Conservation (phyloP, 2,797 vertebrate genomes). For the Dryobates pubescens region DNA sequence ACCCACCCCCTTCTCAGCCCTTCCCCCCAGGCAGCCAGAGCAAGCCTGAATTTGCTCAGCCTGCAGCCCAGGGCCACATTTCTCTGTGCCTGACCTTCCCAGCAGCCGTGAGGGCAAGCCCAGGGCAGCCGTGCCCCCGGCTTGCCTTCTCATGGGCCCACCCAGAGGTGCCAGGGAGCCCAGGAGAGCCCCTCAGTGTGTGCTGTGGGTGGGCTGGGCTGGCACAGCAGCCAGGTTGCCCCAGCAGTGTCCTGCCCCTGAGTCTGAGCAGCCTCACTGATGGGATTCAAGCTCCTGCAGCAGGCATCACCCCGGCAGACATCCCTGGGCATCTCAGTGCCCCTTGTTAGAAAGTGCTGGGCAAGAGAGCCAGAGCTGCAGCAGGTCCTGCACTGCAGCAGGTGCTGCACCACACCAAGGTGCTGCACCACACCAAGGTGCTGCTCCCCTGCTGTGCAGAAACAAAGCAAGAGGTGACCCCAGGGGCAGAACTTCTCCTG, state of each 20-base stretch:
- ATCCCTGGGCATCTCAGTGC: not conserved
- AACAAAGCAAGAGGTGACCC: not conserved
- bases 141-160: too few relatives aligned
- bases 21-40: rapidly evolving
- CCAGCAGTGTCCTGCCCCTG: rapidly evolving
- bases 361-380: not conserved
- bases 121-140: not conserved
- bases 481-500: not conserved
- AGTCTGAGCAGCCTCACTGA: rapidly evolving
- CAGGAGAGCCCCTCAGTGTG: rapidly evolving
- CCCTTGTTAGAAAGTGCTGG: rapidly evolving
- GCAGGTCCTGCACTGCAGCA: not conserved
- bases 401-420: not conserved
- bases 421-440: not conserved
- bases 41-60: not conserved
- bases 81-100: rapidly evolving
- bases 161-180: not conserved
- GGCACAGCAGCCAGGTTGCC: not conserved
- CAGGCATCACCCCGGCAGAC: rapidly evolving
- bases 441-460: not conserved
- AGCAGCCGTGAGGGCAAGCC: rapidly evolving
- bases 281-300: not conserved
- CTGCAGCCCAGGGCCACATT: not conserved
- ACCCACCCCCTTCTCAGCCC: not conserved
- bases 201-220: not conserved